These are phyloP conservation scores for Gadus macrocephalus DNA, from an alignment of 2,113 vertebrate species.

Conservation along the genomic window DNA sequence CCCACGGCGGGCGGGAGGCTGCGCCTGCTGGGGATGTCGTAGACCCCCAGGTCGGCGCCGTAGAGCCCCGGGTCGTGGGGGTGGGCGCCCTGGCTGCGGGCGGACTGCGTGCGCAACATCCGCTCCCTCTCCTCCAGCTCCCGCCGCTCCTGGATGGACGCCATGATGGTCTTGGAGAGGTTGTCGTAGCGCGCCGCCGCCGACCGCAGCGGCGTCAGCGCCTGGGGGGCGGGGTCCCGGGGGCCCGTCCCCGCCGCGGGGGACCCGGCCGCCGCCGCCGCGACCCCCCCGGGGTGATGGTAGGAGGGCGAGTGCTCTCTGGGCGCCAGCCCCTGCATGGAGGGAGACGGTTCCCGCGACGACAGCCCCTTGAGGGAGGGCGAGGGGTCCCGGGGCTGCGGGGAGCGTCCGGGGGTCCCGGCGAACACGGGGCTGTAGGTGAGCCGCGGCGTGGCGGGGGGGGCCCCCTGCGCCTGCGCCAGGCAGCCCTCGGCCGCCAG, in stretches of 20 bases:
- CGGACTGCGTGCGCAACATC: constrained; percentile 78
- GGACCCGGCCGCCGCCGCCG: no score
- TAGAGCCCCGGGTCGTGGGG: constrained; percentile 56
- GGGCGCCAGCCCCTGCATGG: constrained; percentile 44
- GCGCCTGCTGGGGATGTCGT: constrained; percentile 85
- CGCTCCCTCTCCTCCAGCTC: constrained; percentile 87
- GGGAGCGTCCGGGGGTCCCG: constrained; percentile 59
- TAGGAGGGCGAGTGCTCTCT: constrained; percentile 41
- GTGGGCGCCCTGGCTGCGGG: constrained; percentile 74
- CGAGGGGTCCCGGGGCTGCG: constrained; percentile 69
- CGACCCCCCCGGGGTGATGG: constrained; percentile 37
- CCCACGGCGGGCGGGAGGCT: constrained; percentile 79
- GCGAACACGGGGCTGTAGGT: constrained; percentile 84
- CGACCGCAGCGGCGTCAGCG: constrained; percentile 66
- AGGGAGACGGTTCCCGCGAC: constrained; percentile 52
- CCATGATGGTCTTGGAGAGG: constrained; percentile 91
- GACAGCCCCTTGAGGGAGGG: constrained; percentile 56
- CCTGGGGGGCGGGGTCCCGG: constrained; percentile 40
- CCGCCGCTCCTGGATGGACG: constrained; percentile 88
- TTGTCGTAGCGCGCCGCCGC: constrained; percentile 85
- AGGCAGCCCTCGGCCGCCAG: constrained; percentile 74
- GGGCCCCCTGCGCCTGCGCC: constrained; percentile 52
- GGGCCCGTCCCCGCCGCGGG: constrained; percentile 12
- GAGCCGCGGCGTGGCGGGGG: constrained; percentile 9
- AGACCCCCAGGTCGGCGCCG: constrained; percentile 81